Percentiles rank a stretch among this genome's conserved stretches.
These are phyloP conservation scores for Cistogaster globosa DNA, from an alignment of 2,888 invertebrate genomes.

Conservation along the genomic window DNA sequence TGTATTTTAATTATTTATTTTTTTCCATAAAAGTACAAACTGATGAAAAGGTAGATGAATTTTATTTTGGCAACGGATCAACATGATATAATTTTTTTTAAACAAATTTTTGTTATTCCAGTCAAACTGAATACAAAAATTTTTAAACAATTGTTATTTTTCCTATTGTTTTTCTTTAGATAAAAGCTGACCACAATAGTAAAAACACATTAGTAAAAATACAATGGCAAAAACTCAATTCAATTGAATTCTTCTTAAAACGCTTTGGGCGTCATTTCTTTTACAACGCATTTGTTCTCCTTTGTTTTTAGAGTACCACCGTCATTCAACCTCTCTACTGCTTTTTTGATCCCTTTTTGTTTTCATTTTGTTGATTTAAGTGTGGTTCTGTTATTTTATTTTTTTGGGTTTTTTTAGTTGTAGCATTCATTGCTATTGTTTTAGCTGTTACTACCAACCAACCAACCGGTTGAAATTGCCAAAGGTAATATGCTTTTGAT, in stretches of 20 bases:
- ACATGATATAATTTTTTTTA: background rate
- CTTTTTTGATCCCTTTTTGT: background rate
- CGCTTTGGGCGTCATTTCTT: slow-evolving; percentile 63
- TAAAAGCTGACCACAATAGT: slow-evolving; percentile 55
- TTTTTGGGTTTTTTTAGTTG: slow-evolving; percentile 21
- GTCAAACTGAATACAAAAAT: slow-evolving; percentile 13
- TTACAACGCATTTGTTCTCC: slow-evolving; percentile 24
- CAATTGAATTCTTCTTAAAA: slow-evolving; percentile 65
- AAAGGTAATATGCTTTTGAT: slow-evolving; percentile 65
- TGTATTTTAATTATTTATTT: slow-evolving; percentile 17
- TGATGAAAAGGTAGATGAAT: background rate
- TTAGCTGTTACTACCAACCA: slow-evolving; percentile 45
- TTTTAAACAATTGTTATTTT: slow-evolving; percentile 53
- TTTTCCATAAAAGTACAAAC: background rate
- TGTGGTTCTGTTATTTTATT: slow-evolving; percentile 54
- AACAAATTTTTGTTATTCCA: slow-evolving; percentile 9
- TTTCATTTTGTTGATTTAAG: slow-evolving; percentile 51
- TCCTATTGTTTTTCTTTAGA: slow-evolving; percentile 11
- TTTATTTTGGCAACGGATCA: background rate
- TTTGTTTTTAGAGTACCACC: background rate
- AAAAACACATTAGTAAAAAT: slow-evolving; percentile 20
- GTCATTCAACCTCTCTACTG: background rate
- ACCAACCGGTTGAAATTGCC: slow-evolving; percentile 48
- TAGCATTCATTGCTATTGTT: slow-evolving; percentile 37
- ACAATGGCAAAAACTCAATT: slow-evolving; percentile 59